Base-by-base conservation (phyloP, 2,888 invertebrate genomes). In the Parapristionchus giblindavisi region DNA sequence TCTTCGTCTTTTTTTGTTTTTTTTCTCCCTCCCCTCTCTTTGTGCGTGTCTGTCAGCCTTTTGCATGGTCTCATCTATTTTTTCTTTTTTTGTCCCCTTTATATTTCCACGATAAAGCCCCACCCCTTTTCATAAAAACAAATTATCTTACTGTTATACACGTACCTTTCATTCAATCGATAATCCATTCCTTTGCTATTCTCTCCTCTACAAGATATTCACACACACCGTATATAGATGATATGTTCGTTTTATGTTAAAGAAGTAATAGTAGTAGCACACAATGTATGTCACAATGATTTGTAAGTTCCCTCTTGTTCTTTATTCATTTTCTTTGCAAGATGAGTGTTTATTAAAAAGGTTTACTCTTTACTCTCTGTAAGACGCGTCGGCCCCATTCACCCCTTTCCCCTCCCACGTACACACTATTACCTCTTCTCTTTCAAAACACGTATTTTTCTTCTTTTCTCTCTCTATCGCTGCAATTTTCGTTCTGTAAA, bases 371-470 rank as follows among this genome's bases (percentile, higher is more conserved):
- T 29, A n/a, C 61, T 61, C 61, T 61, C 52, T 68, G 34, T n/a
- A 68, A 32, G 27, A 40, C 70, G 54, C 48, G 70, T 71, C 56
- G 43, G 56, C 29, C 70, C 48, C 40, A 40, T 24, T 71, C 56
- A 51, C 27, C 21, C 70, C 56, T 40, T 38, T 36, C 24, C 70
- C 34, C 34, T 51, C 36, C n/a, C 43, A 27, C 14, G 11, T 56
- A 71, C 21, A 40, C 70, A 54, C 56, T 56, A 29, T 38, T 68
- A 52, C 52, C 68, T 52, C 48, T 43, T 48, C 32, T 68, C 68
- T 68, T 68, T 68, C 68, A 52, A 51, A 68, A 68, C 68, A 65
- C 63, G 63, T 65, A 65, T 65, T n/a, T n/a, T n/a, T n/a, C n/a
- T n/a, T n/a, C n/a, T n/a, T n/a, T n/a, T n/a, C n/a, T n/a, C n/a